Evolutionary conservation across 2,797 vertebrate genomes (phyloP).

Genomic region (Heterohyrax brucei): DNA sequence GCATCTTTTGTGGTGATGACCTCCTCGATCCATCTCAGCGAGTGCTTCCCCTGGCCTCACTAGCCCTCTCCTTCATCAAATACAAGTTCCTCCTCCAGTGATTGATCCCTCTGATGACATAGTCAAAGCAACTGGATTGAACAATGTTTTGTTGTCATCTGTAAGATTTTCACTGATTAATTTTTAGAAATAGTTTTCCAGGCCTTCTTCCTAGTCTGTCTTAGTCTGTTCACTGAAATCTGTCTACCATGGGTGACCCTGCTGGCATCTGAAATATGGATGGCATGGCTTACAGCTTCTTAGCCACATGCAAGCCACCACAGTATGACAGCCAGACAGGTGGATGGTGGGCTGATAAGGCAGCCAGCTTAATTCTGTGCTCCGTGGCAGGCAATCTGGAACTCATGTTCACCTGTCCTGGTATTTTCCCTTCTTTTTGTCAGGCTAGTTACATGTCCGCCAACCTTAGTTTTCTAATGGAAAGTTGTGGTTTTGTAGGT

Average conservation of each 20-base stretch:
- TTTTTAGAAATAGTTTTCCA: neutral
- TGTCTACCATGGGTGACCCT: neutral
- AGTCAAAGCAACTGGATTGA: neutral
- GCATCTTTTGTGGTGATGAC: too few relatives aligned
- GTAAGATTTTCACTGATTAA: neutral
- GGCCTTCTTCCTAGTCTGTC: neutral
- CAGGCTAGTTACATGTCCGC: neutral
- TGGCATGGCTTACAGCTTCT: neutral
- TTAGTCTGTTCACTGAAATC: neutral
- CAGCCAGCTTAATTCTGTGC: neutral
- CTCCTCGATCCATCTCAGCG: too few relatives aligned
- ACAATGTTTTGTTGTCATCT: neutral
- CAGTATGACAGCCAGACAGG: neutral
- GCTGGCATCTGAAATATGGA: neutral
- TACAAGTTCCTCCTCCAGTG: neutral
- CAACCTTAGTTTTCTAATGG: neutral
- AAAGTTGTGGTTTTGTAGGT: neutral
- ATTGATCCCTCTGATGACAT: neutral
- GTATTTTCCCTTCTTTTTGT: neutral
- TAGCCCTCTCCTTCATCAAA: neutral
- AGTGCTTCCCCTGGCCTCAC: too few relatives aligned
- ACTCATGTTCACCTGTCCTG: rapidly evolving
- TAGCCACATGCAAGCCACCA: neutral
- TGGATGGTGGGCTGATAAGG: neutral
- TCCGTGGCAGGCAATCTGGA: neutral